Conservation (phyloP, 2,113 vertebrate genomes). For the Corydoras maculifer region DNA sequence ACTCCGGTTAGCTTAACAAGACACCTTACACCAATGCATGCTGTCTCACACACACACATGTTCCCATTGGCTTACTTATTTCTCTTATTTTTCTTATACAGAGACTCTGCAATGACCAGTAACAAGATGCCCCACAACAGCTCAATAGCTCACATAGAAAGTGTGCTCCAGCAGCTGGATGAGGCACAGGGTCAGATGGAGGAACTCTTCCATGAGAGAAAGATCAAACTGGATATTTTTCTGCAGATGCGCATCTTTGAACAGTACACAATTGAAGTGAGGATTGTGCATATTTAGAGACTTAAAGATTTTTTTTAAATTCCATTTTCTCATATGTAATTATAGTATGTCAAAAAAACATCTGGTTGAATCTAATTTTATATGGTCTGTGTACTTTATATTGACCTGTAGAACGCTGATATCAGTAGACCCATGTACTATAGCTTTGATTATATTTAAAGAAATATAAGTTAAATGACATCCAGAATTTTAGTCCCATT, state of each 20-base stretch:
- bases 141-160: constrained; percentile 94
- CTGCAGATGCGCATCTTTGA: constrained; percentile 94
- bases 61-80: background rate
- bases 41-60: background rate
- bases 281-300: background rate
- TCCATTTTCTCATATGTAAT: too few relatives aligned
- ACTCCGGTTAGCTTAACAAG: constrained; percentile 75
- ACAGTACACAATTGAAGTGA: constrained; percentile 95
- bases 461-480: too few relatives aligned
- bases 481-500: background rate
- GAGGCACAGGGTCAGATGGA: constrained; percentile 98
- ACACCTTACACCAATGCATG: background rate
- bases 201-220: constrained; percentile 93
- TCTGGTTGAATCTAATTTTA: too few relatives aligned
- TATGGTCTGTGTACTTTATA: too few relatives aligned
- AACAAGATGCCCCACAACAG: constrained; percentile 93
- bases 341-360: too few relatives aligned
- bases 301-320: too few relatives aligned
- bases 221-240: constrained; percentile 96
- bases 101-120: constrained; percentile 89
- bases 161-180: constrained; percentile 92
- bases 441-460: too few relatives aligned
- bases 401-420: too few relatives aligned
- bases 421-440: too few relatives aligned
- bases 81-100: constrained; percentile 50